These are phyloP conservation scores for Drosophila bifasciata DNA, from an alignment of 1,140 invertebrate genomes.

Conservation along the genomic window DNA sequence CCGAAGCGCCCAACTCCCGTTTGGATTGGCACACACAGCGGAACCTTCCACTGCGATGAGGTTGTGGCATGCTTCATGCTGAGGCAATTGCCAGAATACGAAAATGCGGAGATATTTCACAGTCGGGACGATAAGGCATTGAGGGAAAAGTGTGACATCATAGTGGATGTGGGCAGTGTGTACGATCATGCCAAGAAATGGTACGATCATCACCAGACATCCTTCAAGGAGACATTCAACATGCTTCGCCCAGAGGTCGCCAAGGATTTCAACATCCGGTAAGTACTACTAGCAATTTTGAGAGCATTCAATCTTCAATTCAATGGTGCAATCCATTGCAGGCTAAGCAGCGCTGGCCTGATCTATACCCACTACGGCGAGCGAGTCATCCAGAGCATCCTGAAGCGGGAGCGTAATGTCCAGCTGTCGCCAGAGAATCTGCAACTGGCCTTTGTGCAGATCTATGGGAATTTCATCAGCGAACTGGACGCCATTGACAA, in stretches of 20 bases:
- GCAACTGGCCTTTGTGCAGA: conserved; percentile 89
- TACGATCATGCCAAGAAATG: conserved; percentile 91
- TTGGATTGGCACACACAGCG: conserved; percentile 92
- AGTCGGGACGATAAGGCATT: conserved; percentile 87
- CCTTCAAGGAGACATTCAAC: conserved; percentile 86
- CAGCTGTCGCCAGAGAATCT: conserved; percentile 85
- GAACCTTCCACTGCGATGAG: conserved; percentile 98
- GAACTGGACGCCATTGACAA: conserved; percentile 99
- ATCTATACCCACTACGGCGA: conserved; percentile 96
- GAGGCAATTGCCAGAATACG: conserved; percentile 91
- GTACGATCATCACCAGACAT: conserved; percentile 98
- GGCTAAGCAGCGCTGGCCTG: conserved; percentile 97
- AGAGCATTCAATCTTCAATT: neutral
- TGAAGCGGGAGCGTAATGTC: conserved; percentile 82
- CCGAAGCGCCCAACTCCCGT: conserved; percentile 51
- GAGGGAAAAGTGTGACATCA: conserved; percentile 93
- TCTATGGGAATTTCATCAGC: conserved; percentile 96
- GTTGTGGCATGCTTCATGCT: conserved; percentile 96
- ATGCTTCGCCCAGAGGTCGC: conserved; percentile 85
- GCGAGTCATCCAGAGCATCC: conserved; percentile 88
- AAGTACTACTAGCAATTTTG: neutral
- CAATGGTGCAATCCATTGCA: conserved; percentile 84
- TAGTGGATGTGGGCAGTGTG: conserved; percentile 97
- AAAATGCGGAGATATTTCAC: conserved; percentile 93
- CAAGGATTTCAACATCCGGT: conserved; percentile 86